Evolutionary conservation across 2,797 vertebrate genomes (phyloP).

Genomic region (Sphenodon punctatus): DNA sequence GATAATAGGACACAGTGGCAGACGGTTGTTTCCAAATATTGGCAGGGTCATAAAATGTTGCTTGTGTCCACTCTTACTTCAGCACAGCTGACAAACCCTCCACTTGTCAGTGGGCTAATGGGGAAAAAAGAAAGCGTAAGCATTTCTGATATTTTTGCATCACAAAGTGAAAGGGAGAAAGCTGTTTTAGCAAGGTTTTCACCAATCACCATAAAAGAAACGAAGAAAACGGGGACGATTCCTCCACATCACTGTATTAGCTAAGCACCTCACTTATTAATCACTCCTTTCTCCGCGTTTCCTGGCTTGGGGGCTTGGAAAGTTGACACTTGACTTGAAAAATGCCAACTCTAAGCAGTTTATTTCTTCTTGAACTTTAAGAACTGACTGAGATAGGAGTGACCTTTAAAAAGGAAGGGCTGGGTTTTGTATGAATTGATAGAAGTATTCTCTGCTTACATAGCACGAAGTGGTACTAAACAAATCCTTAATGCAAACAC

Average conservation of each 20-base stretch:
- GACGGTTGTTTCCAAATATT: background rate
- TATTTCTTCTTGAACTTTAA: constrained; percentile 81
- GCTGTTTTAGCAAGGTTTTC: constrained; percentile 34
- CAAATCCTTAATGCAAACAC: constrained; percentile 54
- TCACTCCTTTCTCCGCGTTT: constrained; percentile 44
- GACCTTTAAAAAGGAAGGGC: constrained; percentile 78
- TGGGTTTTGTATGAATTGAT: constrained; percentile 64
- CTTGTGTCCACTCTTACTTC: constrained; percentile 24
- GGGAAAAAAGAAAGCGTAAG: constrained; percentile 53
- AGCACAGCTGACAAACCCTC: constrained; percentile 29
- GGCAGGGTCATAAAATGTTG: constrained; percentile 16
- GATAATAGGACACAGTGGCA: constrained; percentile 42
- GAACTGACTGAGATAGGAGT: constrained; percentile 72
- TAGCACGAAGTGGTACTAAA: constrained; percentile 40
- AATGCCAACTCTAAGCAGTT: constrained; percentile 77
- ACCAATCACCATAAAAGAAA: constrained; percentile 17
- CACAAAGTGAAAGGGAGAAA: constrained; percentile 47
- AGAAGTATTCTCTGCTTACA: constrained; percentile 63
- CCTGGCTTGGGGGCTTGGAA: constrained; percentile 53
- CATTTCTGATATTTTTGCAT: constrained; percentile 20
- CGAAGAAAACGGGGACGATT: constrained; percentile 4
- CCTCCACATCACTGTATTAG: constrained; percentile 58
- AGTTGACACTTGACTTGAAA: constrained; percentile 77
- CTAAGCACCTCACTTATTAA: constrained; percentile 61
- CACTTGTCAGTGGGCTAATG: constrained; percentile 34